Conservation (phyloP, 1,140 invertebrate genomes). For the Archegozetes longisetosus region DNA sequence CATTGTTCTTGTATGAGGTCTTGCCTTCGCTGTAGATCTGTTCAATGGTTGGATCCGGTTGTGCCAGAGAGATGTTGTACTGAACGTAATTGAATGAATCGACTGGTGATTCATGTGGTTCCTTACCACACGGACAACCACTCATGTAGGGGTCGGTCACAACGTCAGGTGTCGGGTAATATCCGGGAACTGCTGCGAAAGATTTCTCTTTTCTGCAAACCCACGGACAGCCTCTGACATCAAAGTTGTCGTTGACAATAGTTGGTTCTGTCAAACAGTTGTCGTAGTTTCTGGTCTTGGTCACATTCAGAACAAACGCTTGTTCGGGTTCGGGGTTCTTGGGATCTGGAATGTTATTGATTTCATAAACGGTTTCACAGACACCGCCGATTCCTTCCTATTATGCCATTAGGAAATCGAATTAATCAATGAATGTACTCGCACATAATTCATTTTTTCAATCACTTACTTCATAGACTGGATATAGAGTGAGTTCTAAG, state of each 20-base stretch:
- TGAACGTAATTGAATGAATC: constrained; percentile 9
- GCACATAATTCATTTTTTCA: too few species aligned
- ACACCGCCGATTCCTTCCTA: constrained; percentile 20
- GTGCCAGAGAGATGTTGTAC: constrained; percentile 13
- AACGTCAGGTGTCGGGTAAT: constrained; percentile 13
- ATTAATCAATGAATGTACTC: too few species aligned
- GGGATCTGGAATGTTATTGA: constrained; percentile 1
- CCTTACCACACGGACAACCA: constrained; percentile 7
- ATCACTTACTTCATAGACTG: constrained; percentile 15
- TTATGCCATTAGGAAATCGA: too few species aligned
- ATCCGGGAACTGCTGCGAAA: constrained; percentile 4
- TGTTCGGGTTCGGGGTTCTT: not conserved
- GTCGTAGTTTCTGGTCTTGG: constrained; percentile 22
- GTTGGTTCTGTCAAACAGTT: constrained; percentile 20
- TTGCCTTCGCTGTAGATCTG: constrained; percentile 11
- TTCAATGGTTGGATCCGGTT: constrained; percentile 1
- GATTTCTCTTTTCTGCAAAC: constrained; percentile 8
- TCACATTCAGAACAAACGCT: constrained; percentile 21
- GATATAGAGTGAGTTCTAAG: constrained; percentile 4
- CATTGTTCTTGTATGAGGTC: constrained; percentile 7
- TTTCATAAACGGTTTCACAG: constrained; percentile 19
- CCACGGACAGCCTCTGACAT: constrained; percentile 12
- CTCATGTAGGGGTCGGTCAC: not conserved
- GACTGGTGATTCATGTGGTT: constrained; percentile 9
- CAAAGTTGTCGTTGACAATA: constrained; percentile 13